Conservation (phyloP, 2,797 vertebrate species). For the Centropyge bicolor region DNA sequence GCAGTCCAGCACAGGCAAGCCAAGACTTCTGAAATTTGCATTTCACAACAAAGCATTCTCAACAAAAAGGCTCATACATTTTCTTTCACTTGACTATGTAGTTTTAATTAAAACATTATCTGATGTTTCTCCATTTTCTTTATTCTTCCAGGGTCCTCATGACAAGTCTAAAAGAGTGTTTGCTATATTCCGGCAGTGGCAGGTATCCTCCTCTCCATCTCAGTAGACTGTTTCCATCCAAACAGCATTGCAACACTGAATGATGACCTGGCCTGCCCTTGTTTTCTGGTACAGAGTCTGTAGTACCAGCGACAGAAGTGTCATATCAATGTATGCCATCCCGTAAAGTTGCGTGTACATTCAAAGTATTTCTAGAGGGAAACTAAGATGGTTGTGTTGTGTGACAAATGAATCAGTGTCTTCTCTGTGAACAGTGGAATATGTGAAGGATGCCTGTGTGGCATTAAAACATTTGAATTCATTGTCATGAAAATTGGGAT, state of each 20-base stretch:
- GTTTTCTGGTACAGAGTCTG: slow-evolving; percentile 57
- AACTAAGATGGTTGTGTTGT: slow-evolving; percentile 17
- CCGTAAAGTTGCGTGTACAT: slow-evolving; percentile 59
- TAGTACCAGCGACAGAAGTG: slow-evolving; percentile 43
- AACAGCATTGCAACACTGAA: slow-evolving; percentile 36
- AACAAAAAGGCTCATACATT: neutral
- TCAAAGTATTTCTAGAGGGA: slow-evolving; percentile 43
- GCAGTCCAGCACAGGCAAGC: slow-evolving; percentile 85
- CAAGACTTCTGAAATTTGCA: neutral
- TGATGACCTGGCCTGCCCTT: slow-evolving; percentile 45
- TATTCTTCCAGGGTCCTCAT: slow-evolving; percentile 87
- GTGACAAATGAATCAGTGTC: slow-evolving; percentile 30
- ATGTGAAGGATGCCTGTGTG: slow-evolving; percentile 60
- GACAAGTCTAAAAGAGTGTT: slow-evolving; percentile 95
- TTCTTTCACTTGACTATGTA: neutral
- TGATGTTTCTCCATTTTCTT: slow-evolving; percentile 25
- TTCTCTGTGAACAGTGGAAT: slow-evolving; percentile 55
- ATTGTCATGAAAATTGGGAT: slow-evolving; percentile 32
- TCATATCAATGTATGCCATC: slow-evolving; percentile 55
- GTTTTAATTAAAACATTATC: neutral
- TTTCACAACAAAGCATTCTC: neutral
- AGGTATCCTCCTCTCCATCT: slow-evolving; percentile 84
- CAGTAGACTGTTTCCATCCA: slow-evolving; percentile 74
- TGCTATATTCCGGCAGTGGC: slow-evolving; percentile 95
- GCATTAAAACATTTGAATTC: slow-evolving; percentile 39